A percentile compares a stretch with the other conserved stretches of the same genome.
These are phyloP conservation scores for Chromis chromis DNA, from an alignment of 2,797 vertebrate genomes.

Conservation along the genomic window DNA sequence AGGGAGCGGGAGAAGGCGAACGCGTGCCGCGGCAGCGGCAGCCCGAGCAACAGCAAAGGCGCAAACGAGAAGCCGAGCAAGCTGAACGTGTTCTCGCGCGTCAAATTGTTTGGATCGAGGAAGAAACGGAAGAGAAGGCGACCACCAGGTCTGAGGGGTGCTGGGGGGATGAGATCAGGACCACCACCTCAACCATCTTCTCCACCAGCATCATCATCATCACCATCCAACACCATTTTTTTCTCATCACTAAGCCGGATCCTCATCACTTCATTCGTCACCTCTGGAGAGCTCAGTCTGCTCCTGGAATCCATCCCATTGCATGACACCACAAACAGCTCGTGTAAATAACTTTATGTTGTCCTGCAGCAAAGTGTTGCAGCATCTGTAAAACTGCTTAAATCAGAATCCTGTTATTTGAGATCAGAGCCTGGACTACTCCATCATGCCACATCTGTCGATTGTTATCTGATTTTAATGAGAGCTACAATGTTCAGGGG, in stretches of 20 bases:
- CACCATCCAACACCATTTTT: conserved; percentile 52
- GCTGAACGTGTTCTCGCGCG: conserved; percentile 97
- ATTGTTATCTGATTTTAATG: conserved; percentile 7
- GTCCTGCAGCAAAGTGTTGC: conserved; percentile 42
- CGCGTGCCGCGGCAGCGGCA: conserved; percentile 93
- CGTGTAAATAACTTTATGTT: conserved; percentile 53
- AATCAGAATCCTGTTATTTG: not conserved
- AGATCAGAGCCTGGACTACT: not conserved
- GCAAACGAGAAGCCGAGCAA: conserved; percentile 94
- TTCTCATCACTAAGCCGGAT: conserved; percentile 29
- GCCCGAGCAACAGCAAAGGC: conserved; percentile 95
- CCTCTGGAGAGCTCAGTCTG: not conserved
- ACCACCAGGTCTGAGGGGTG: conserved; percentile 92
- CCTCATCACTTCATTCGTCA: conserved; percentile 38
- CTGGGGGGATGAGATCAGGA: conserved; percentile 22
- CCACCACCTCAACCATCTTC: conserved; percentile 41
- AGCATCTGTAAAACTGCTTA: conserved; percentile 1
- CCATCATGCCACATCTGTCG: conserved; percentile 8
- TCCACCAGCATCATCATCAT: conserved; percentile 42
- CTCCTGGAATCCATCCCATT: conserved; percentile 31
- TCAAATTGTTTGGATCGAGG: conserved; percentile 97
- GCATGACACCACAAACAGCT: conserved; percentile 40
- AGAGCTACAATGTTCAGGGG: conserved; percentile 22
- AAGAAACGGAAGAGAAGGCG: conserved; percentile 92
- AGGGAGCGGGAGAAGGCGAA: conserved; percentile 97